phyloP scores from a whole-genome alignment of 2,797 vertebrate genomes.

The Peromyscus nudipes region DNA sequence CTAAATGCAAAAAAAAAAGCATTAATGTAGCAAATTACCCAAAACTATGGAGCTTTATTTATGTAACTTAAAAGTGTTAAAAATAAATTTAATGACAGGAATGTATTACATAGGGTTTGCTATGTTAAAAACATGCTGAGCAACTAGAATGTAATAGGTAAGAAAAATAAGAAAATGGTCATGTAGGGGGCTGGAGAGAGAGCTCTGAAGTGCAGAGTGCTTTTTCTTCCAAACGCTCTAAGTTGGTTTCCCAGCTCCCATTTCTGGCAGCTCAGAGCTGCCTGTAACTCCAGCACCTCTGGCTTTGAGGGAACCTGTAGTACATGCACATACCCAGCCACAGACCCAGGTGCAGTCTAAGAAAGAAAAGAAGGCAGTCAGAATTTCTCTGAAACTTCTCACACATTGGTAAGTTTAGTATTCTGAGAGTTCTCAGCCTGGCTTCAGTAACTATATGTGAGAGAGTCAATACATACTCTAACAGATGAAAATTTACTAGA shows the following conservation, averaged over 20 bases:
- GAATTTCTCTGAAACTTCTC: constrained; percentile 5
- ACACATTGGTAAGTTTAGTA: neutral
- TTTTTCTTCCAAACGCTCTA: neutral
- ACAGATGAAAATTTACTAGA: constrained; percentile 24
- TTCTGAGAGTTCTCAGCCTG: neutral
- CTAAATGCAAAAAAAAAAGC: neutral
- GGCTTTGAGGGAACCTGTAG: neutral
- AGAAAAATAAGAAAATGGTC: neutral
- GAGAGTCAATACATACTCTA: neutral
- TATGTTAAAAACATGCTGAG: neutral
- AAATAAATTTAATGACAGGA: constrained; percentile 44
- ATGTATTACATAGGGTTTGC: constrained; percentile 14
- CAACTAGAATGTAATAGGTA: neutral
- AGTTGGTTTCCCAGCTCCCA: neutral
- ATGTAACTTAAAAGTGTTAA: constrained; percentile 59
- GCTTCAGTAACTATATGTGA: constrained; percentile 8
- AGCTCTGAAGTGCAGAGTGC: neutral
- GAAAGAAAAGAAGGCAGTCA: neutral
- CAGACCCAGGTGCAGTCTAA: neutral
- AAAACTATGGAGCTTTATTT: neutral
- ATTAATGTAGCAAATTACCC: neutral
- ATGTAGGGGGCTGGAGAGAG: neutral
- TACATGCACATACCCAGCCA: too few species aligned
- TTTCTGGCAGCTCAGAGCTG: too few species aligned
- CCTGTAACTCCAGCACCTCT: neutral